These are phyloP conservation scores for Paraplagusia blochii DNA, from an alignment of 2,113 vertebrate species.

Conservation along the genomic window DNA sequence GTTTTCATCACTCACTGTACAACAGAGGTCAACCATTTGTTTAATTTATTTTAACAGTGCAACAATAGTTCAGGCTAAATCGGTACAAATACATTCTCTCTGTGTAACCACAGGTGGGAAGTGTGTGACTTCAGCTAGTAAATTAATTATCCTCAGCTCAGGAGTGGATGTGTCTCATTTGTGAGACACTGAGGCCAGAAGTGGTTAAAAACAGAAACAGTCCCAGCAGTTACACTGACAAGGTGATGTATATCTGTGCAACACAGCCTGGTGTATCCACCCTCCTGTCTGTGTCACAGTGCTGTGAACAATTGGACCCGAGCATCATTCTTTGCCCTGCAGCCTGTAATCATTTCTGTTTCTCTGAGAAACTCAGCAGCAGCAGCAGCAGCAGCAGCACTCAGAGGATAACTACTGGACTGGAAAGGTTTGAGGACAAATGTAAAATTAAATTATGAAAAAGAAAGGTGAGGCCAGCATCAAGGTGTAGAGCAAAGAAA, in stretches of 20 bases:
- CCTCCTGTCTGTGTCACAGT: conserved; percentile 52
- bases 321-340: conserved; percentile 65
- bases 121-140: conserved; percentile 15
- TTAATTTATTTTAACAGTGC: conserved; percentile 31
- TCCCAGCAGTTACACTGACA: conserved; percentile 63
- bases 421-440: conserved; percentile 41
- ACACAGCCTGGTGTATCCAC: conserved; percentile 44
- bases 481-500: too few relatives aligned
- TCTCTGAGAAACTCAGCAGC: conserved; percentile 62
- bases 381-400: conserved; percentile 19
- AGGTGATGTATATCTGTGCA: conserved; percentile 72
- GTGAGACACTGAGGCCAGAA: conserved; percentile 53
- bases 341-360: conserved; percentile 71
- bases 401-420: conserved; percentile 19
- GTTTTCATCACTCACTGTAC: conserved; percentile 20
- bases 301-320: conserved; percentile 40
- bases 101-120: conserved; percentile 38
- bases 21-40: conserved; percentile 45
- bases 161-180: conserved; percentile 68
- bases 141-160: conserved; percentile 60
- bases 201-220: conserved; percentile 74
- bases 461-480: too few relatives aligned
- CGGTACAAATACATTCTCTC: conserved; percentile 19
- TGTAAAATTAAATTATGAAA: too few relatives aligned
- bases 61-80: conserved; percentile 32